Base-by-base conservation (phyloP, 2,888 invertebrate species). In the Aleiodes alternator region DNA sequence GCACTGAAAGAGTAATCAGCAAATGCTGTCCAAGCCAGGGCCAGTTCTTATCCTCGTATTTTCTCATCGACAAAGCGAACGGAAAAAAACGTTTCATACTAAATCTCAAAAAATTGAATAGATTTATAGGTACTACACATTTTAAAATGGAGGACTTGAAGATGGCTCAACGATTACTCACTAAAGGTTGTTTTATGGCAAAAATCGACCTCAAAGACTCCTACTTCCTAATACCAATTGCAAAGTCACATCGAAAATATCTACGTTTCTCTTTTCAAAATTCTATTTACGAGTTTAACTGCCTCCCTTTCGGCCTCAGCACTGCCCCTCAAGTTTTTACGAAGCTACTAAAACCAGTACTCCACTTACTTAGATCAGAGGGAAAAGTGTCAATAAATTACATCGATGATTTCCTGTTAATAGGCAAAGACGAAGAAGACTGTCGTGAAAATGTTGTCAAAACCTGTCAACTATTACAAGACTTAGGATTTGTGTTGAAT, bases 271-370 rank as follows among this genome's bases (percentile, higher is more conserved):
- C 48, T n/a, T 82, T 80, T 69, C 29, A 76, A 7, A 70, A 64
- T 4, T 72, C 8, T 12, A 6, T 79, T 23, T 69, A 14, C 9
- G 51, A 51, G 23, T 69, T 69, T 51, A 69, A 69, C 4, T 76
- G 76, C 43, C 23, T 83, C 11, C 83, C 83, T 7, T 84, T 82
- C 69, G 82, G 82, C 2, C 68, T 83, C 11, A 79, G 78, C 50
- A 80, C 80, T 11, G 80, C 80, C 1, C 82, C 83, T 8, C 80
- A 75, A 57, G 57, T 80, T 1, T 83, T 84, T 55, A 82, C 84
- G 0, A 83, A 82, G 75, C 16, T 57, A 14, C 31, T 82, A n/a
- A 64, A 64, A 23, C 66, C 66, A 48, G 12, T 64, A 31, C 59
- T 59, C 11, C 59, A 61, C 31, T 1, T 2, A 34, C n/a, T 34